Evolutionary conservation across 2,888 invertebrate species (phyloP).

Genomic region (Pherbina coryleti): DNA sequence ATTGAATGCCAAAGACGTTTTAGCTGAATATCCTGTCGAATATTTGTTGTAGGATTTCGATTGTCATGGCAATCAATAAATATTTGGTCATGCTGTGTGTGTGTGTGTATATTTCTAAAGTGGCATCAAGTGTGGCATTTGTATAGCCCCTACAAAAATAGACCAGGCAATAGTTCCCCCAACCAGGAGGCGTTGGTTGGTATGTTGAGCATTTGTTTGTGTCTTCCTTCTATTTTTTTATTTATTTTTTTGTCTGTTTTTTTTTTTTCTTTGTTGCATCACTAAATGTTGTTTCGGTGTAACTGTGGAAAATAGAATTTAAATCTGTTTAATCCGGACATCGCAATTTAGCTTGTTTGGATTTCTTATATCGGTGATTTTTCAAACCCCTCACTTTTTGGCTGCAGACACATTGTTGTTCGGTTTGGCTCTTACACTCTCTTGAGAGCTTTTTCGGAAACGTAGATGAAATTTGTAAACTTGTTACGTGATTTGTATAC

Average conservation of each 20-base stretch:
- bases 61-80: conserved; percentile 62
- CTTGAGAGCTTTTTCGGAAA: conserved; percentile 44
- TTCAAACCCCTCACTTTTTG: neutral
- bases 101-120: too few relatives aligned
- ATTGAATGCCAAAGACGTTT: conserved; percentile 34
- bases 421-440: conserved; percentile 44
- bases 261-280: conserved; percentile 42
- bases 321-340: conserved; percentile 61
- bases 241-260: neutral
- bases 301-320: conserved; percentile 58
- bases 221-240: conserved; percentile 44
- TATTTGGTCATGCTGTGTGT: conserved; percentile 54
- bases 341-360: conserved; percentile 26
- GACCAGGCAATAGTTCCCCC: neutral
- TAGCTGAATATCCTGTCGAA: conserved; percentile 22
- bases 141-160: conserved; percentile 48
- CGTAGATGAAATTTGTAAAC: conserved; percentile 58
- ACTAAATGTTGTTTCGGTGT: conserved; percentile 51
- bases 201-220: neutral
- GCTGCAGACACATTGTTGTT: conserved; percentile 1
- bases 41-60: conserved; percentile 39
- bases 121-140: conserved; percentile 50
- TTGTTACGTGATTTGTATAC: conserved; percentile 58
- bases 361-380: conserved; percentile 36
- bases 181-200: neutral